A percentile compares a stretch with the other conserved stretches of the same genome.
Evolutionary conservation across 2,888 invertebrate genomes (phyloP).

Genomic region (Dermolepida albohirtum): DNA sequence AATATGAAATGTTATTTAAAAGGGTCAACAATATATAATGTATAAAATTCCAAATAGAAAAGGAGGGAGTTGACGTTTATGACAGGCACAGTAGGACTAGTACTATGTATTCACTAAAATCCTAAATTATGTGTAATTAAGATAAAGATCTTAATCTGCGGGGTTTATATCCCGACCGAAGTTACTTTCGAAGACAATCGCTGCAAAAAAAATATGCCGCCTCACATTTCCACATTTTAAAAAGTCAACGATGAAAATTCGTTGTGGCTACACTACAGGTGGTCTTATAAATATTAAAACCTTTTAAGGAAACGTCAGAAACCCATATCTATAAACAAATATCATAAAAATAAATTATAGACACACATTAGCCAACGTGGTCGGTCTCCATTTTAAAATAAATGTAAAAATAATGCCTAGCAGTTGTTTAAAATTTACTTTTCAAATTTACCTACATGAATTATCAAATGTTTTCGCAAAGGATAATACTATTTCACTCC

Average conservation of each 20-base stretch:
- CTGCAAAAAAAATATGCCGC: slow-evolving; percentile 7
- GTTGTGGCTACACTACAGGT: slow-evolving; percentile 26
- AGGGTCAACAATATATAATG: too few species aligned
- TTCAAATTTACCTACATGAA: too few species aligned
- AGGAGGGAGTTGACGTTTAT: neutral
- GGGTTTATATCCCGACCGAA: slow-evolving; percentile 1
- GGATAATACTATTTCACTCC: too few species aligned
- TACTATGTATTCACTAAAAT: neutral
- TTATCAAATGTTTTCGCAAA: too few species aligned
- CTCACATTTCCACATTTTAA: slow-evolving; percentile 6
- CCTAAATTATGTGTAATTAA: slow-evolving; percentile 21
- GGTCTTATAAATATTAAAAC: slow-evolving; percentile 36
- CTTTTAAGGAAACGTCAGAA: slow-evolving; percentile 32
- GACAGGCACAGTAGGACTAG: neutral
- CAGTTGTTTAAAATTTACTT: too few species aligned
- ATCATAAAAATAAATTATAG: slow-evolving; percentile 28
- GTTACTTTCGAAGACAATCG: neutral
- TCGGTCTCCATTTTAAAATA: neutral
- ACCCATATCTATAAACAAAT: slow-evolving; percentile 28
- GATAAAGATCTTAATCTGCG: slow-evolving; percentile 25
- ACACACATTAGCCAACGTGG: neutral
- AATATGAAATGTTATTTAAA: too few species aligned
- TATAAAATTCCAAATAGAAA: too few species aligned
- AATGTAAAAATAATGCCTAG: too few species aligned
- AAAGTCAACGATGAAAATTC: neutral